phyloP scores from a whole-genome alignment of 2,888 invertebrate genomes.

The Beris morrisii region DNA sequence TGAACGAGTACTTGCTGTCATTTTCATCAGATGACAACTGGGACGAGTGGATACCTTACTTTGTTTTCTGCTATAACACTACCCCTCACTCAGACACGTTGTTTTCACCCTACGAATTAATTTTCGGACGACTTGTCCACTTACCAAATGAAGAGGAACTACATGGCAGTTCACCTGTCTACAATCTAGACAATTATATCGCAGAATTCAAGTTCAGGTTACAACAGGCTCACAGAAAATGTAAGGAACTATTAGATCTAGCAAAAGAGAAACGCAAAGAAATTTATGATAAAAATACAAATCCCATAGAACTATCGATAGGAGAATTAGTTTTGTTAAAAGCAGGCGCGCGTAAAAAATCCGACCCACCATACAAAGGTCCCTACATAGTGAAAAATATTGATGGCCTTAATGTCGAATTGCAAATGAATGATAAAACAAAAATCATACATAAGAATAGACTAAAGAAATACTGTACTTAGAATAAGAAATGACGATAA shows the following conservation, averaged over 20 bases:
- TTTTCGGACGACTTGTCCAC: background rate
- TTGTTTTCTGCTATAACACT: constrained; percentile 1
- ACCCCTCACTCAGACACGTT: background rate
- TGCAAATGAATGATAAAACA: too few relatives aligned
- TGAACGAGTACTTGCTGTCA: constrained; percentile 7
- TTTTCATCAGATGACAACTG: background rate
- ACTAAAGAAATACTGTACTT: too few relatives aligned
- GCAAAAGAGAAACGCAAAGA: constrained; percentile 5
- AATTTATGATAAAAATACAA: constrained; percentile 3
- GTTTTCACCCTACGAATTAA: background rate
- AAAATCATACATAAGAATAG: too few relatives aligned
- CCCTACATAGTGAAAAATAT: too few relatives aligned
- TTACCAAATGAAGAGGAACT: background rate
- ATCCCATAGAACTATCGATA: background rate
- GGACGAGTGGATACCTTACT: background rate
- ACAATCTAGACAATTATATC: background rate
- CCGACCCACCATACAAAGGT: too few relatives aligned
- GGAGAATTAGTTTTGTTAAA: constrained; percentile 16
- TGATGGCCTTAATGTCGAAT: too few relatives aligned
- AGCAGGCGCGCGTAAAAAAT: background rate
- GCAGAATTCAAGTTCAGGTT: background rate
- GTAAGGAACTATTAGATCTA: background rate
- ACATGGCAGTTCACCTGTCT: background rate
- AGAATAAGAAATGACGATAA: too few relatives aligned
- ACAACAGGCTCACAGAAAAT: constrained; percentile 7